A percentile compares a stretch with the other conserved stretches of the same genome.
phyloP scores from a whole-genome alignment of 2,888 invertebrate genomes.

The Torymus texanus region DNA sequence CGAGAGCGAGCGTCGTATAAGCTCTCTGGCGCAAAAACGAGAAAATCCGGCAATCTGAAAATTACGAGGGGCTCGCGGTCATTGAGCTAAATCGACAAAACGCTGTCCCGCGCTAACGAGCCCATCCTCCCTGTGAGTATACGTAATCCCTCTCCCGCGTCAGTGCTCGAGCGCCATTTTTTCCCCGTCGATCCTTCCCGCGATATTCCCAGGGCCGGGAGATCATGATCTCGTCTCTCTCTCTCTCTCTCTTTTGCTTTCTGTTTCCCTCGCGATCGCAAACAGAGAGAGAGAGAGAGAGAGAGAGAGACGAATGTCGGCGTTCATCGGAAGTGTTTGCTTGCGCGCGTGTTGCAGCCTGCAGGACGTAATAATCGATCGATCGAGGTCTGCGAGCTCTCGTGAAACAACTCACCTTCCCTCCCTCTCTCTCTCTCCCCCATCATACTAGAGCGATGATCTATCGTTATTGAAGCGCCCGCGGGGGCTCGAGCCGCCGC shows the following conservation, averaged over 20 bases:
- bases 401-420: constrained; percentile 20
- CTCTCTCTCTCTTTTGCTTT: no score
- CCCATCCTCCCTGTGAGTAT: background rate
- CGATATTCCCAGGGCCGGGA: no score
- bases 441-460: constrained; percentile 17
- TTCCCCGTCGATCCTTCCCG: background rate
- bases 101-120: constrained; percentile 9
- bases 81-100: constrained; percentile 3
- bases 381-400: constrained; percentile 31
- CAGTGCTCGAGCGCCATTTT: no score
- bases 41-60: background rate
- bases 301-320: no score
- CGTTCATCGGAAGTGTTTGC: constrained; percentile 25
- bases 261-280: no score
- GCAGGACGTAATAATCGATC: constrained; percentile 42
- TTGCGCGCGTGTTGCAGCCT: background rate
- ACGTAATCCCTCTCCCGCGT: background rate
- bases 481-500: constrained; percentile 9
- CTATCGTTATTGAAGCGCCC: constrained; percentile 49
- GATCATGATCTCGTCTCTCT: no score
- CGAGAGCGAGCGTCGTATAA: background rate
- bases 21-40: background rate
- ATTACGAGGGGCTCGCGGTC: background rate
- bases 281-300: no score
- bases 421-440: no score